phyloP scores from a whole-genome alignment of 1,140 invertebrate species.

The Listronotus oregonensis region DNA sequence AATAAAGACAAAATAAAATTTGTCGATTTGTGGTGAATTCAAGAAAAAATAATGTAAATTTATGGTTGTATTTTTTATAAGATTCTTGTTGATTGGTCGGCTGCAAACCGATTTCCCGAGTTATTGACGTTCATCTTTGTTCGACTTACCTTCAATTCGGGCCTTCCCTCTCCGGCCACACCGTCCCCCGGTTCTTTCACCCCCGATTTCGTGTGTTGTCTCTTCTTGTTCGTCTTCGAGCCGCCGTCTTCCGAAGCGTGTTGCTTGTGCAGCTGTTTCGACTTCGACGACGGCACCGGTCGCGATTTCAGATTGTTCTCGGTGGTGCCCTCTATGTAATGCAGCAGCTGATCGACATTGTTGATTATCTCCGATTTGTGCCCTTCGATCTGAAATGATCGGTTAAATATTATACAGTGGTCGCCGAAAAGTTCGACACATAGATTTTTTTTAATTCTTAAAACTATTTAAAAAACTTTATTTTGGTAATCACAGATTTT shows the following conservation, averaged over 20 bases:
- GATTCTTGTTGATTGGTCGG: too few species aligned
- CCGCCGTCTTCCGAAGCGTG: slow-evolving; percentile 38
- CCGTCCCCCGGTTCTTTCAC: slow-evolving; percentile 42
- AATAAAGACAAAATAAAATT: too few species aligned
- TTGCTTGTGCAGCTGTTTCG: slow-evolving; percentile 49
- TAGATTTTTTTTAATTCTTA: too few species aligned
- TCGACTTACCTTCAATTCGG: slow-evolving; percentile 31
- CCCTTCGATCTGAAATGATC: slow-evolving; percentile 43
- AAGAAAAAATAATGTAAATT: too few species aligned
- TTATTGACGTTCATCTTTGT: too few species aligned
- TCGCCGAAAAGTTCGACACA: too few species aligned
- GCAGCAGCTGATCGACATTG: slow-evolving; percentile 59
- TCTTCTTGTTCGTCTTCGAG: slow-evolving; percentile 35
- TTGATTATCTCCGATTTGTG: slow-evolving; percentile 53
- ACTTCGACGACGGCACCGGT: slow-evolving; percentile 37
- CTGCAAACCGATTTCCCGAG: too few species aligned
- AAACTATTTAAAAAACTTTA: too few species aligned
- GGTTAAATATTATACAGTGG: too few species aligned
- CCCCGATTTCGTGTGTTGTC: slow-evolving; percentile 35
- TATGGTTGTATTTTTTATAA: too few species aligned
- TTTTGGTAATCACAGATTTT: too few species aligned
- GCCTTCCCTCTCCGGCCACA: not conserved
- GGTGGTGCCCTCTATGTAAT: slow-evolving; percentile 60
- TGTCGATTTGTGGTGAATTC: too few species aligned
- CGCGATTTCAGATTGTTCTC: slow-evolving; percentile 34